Conservation (phyloP, 2,888 invertebrate genomes). For the Drosophila neotestacea region DNA sequence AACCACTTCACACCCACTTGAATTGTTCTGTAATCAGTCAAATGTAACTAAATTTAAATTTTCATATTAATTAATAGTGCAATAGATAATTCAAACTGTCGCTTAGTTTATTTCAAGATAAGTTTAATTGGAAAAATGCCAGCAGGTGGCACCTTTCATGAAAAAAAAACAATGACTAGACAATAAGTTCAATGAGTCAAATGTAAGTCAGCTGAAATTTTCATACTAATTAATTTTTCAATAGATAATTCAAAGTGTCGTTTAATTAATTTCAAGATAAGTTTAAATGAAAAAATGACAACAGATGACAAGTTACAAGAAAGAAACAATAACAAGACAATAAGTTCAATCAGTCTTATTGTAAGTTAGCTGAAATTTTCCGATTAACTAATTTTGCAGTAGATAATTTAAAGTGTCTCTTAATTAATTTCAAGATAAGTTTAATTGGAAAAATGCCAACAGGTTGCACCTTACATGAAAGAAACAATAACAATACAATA, state of each 20-base stretch:
- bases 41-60: constrained; percentile 23
- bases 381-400: constrained; percentile 40
- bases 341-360: constrained; percentile 22
- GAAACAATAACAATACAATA: neutral
- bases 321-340: neutral
- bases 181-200: neutral
- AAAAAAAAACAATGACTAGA: neutral
- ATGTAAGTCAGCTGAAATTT: too few species aligned
- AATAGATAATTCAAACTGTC: constrained; percentile 15
- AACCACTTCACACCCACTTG: constrained; percentile 15
- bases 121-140: neutral
- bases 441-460: neutral
- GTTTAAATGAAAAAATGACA: too few species aligned
- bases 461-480: neutral
- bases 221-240: too few species aligned
- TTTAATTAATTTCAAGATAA: too few species aligned
- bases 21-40: constrained; percentile 22
- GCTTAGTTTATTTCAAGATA: constrained; percentile 16
- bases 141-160: neutral
- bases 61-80: constrained; percentile 40
- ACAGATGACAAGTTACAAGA: too few species aligned
- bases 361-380: constrained; percentile 19
- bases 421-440: constrained; percentile 16
- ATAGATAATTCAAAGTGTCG: too few species aligned
- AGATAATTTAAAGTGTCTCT: constrained; percentile 13